Evolutionary conservation across 2,888 invertebrate species (phyloP).

Genomic region (Scaptomyza polygonia): DNA sequence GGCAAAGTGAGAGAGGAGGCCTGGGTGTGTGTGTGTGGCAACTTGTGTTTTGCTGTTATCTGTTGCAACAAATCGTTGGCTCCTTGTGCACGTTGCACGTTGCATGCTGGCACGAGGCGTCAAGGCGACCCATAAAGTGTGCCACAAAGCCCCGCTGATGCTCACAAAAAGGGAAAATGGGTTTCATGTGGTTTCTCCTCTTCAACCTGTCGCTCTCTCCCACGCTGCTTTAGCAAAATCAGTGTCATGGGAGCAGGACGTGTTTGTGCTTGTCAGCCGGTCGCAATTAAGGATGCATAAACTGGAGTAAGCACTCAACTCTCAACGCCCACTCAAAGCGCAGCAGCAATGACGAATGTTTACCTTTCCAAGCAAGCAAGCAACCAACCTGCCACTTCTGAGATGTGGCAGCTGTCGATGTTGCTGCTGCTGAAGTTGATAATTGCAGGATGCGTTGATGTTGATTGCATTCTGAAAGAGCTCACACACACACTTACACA

Average conservation of each 20-base stretch:
- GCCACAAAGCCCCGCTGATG: conserved; percentile 23
- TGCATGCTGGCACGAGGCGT: conserved; percentile 19
- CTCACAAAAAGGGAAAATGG: conserved; percentile 22
- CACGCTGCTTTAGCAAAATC: conserved; percentile 52
- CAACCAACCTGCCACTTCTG: conserved; percentile 8
- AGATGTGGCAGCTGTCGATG: conserved; percentile 39
- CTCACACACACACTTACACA: conserved; percentile 23
- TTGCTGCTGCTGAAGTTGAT: conserved; percentile 61
- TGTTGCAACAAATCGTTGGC: conserved; percentile 56
- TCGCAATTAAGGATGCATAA: conserved; percentile 80
- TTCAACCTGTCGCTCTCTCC: conserved; percentile 3
- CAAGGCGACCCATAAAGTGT: conserved; percentile 45
- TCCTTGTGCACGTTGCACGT: conserved; percentile 61
- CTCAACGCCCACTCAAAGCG: conserved; percentile 37
- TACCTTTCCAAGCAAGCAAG: conserved; percentile 45
- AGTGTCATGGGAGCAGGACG: conserved; percentile 79
- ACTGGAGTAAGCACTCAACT: conserved; percentile 76
- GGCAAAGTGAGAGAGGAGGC: not conserved
- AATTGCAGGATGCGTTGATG: conserved; percentile 80
- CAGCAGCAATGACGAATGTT: conserved; percentile 47
- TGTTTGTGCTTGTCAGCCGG: conserved; percentile 46
- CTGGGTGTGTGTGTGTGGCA: conserved; percentile 11
- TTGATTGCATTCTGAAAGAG: conserved; percentile 74
- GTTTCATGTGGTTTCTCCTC: conserved; percentile 22
- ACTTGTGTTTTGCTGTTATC: conserved; percentile 48